These are phyloP conservation scores for Cyrtonyx montezumae DNA, from an alignment of 2,113 vertebrate genomes.

Conservation along the genomic window DNA sequence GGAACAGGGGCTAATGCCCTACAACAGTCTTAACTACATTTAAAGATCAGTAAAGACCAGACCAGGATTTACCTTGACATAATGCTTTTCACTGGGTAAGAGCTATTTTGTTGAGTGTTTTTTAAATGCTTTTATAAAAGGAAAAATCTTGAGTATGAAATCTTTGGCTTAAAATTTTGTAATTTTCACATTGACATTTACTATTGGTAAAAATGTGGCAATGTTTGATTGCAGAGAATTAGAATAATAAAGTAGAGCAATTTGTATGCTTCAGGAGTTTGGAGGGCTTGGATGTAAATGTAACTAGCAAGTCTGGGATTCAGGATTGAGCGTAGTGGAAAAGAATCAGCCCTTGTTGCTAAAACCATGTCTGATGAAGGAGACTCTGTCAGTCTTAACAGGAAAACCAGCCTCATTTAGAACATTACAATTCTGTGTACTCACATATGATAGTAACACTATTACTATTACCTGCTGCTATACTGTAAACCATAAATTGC, in stretches of 20 bases:
- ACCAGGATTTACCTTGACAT: not conserved
- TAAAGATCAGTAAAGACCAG: not conserved
- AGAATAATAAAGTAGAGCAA: not conserved
- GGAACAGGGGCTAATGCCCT: not conserved
- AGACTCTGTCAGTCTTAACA: not conserved
- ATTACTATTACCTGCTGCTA: not conserved
- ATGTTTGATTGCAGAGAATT: not conserved
- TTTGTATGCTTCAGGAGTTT: not conserved
- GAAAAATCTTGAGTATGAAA: not conserved
- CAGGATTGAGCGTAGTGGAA: not conserved
- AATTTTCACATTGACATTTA: not conserved
- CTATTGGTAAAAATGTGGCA: not conserved
- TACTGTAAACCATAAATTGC: not conserved
- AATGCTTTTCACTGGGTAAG: not conserved
- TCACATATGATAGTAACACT: not conserved
- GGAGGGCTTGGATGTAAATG: not conserved
- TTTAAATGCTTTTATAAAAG: not conserved
- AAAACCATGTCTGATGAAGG: not conserved
- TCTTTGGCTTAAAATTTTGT: not conserved
- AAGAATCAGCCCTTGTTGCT: not conserved
- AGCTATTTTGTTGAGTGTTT: not conserved
- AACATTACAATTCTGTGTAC: not conserved
- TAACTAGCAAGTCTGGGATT: not conserved
- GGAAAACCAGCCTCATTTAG: not conserved
- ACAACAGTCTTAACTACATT: not conserved